Evolutionary conservation across 1,140 invertebrate species (phyloP), one percentile per base, ranked within the genome.

Genomic region (Aphis craccivora): DNA sequence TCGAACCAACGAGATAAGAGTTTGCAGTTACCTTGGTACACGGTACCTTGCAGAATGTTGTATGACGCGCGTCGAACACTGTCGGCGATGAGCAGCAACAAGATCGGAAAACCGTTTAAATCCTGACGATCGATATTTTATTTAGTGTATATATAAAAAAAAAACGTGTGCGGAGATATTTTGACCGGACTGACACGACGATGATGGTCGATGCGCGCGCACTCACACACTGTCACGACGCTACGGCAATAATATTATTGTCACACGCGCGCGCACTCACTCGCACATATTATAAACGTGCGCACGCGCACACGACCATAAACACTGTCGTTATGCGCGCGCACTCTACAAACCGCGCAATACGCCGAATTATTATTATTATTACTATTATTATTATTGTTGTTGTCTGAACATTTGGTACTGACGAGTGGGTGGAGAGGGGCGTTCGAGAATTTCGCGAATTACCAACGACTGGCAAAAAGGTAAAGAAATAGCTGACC

Each of bases 211-310:
- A 92, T 92, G 91, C 91, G 91, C 91, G 48, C 91, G 91, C 91
- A 84, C 35, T 92, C 76, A 51, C 76, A 84, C 91, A 92, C 91
- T 92, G 91, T 48, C 40, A 84, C 83, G 83, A 23, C 83, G 23
- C 35, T 83, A 84, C 55, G 76, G 91, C 91, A 53, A 92, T 83
- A 92, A 37, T 92, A 92, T 53, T 84, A 45, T 76, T 40, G 90
- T 91, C 67, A 35, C 67, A 48, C 76, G 23, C 67, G 20, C 91
- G 35, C 91, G 35, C 45, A 37, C 30, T 14, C 67, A n/a, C 53
- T 48, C 67, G 22, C 67, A 25, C 91, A 8, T 30, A 91, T 22
- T 30, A 91, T 22, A 43, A 6, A 48, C 43, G 1, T 2, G 40
- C 43, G 25, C 67, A 37, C 91, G 18, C 90, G 40, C 40, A 35